Evolutionary conservation across 35 echinoderm and acorn worm species (phyloP), one percentile per base, ranked within the genome.

Genomic region (Antedon bifida): DNA sequence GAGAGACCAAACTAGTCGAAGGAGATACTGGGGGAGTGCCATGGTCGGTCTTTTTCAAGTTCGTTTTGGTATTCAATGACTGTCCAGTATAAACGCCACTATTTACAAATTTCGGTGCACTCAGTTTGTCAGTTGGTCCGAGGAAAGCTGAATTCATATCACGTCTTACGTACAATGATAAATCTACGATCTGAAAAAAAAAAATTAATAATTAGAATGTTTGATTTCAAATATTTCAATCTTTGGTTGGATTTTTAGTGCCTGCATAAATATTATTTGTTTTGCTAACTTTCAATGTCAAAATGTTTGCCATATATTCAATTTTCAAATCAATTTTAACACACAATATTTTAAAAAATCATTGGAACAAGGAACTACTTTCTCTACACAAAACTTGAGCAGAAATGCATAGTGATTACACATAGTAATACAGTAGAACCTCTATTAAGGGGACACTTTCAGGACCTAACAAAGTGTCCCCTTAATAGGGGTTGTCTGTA

Each of bases 91-190:
- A 64, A 16, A 64, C 26, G 9, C 51, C 51, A 26, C 51, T 64
- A 75, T 88, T 99, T 31, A 87, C 36, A 82, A 74, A 90, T 0
- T 85, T 84, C 16, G 95, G 91, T 39, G 90, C 88, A 56, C 87
- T 87, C 21, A 85, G 81, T 82, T 99, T 89, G 30, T 85, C 77
- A 44, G 90, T 87, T 14, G 95, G 95, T 79, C 93, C 95, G 33
- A 79, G 83, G 17, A 88, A 76, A 0, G 82, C 84, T 0, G 88
- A 85, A 21, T 88, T n/a, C 81, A 86, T 86, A 80, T 99, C 95
- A 79, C 88, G 44, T 44, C 84, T 77, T 21, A 92, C 90, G 21
- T 90, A 28, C n/a, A 99, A 82, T 8, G 95, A 89, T 31, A 99
- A 80, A 30, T 99, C 95, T 46, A 99, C 86, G 36, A 99, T 81